Percentiles rank a stretch among this genome's conserved stretches.
Conservation (phyloP, 2,888 invertebrate species). For the Trachelus iudaicus region DNA sequence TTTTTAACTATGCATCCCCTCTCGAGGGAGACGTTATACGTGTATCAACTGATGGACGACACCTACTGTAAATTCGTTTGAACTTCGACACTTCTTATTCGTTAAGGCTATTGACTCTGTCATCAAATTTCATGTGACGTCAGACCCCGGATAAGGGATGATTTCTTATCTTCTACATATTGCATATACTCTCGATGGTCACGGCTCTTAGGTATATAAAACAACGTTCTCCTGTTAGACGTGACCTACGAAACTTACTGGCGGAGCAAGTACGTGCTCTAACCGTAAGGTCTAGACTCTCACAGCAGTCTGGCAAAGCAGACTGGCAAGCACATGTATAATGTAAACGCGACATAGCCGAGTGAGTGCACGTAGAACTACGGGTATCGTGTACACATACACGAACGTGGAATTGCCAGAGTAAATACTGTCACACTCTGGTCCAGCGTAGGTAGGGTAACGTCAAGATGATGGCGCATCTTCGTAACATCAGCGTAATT, state of each 20-base stretch:
- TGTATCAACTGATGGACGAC: background rate
- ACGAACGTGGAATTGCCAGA: background rate
- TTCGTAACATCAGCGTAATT: constrained; percentile 36
- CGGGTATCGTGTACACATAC: background rate
- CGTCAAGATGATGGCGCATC: constrained; percentile 27
- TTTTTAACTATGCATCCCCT: background rate
- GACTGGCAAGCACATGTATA: background rate
- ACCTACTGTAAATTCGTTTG: background rate
- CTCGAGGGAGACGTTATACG: background rate
- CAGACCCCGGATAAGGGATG: background rate
- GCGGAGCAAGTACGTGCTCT: background rate
- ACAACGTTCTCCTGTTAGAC: background rate
- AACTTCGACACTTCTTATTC: background rate
- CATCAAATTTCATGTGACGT: background rate
- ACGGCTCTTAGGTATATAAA: background rate
- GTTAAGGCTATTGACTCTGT: background rate
- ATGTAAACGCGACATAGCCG: background rate
- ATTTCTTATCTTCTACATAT: background rate
- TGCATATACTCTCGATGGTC: background rate
- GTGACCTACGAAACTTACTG: background rate
- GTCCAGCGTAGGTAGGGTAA: constrained; percentile 18
- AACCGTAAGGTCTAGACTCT: background rate
- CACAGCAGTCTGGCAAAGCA: background rate
- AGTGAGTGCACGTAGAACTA: background rate
- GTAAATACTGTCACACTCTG: background rate